phyloP scores from a whole-genome alignment of 2,888 invertebrate genomes.

The Chrysolina oricalcia region DNA sequence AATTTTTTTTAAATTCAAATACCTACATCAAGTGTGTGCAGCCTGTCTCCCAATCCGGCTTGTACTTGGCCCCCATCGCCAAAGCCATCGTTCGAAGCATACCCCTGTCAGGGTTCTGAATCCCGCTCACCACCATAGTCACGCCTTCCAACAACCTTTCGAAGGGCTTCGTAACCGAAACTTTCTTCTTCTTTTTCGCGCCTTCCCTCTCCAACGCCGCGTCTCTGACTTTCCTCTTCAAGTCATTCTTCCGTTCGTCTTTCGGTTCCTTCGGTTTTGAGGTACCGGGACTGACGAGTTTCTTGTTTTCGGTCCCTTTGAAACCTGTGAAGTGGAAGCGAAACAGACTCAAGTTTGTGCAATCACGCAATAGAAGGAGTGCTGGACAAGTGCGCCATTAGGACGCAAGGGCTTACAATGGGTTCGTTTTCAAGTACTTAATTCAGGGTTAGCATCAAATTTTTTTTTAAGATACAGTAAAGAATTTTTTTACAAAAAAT shows the following conservation, averaged over 20 bases:
- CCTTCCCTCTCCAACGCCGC: conserved; percentile 21
- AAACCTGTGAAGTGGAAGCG: conserved; percentile 33
- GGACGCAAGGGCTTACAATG: too few species aligned
- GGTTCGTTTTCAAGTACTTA: too few species aligned
- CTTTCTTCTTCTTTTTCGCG: conserved; percentile 56
- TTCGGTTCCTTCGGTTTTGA: conserved; percentile 49
- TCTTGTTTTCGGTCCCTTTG: conserved; percentile 55
- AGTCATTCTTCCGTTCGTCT: conserved; percentile 44
- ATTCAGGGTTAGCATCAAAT: too few species aligned
- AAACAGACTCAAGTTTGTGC: neutral
- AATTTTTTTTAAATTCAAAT: conserved; percentile 71
- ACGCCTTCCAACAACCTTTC: conserved; percentile 78
- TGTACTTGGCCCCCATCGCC: conserved; percentile 86
- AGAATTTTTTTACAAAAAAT: too few species aligned
- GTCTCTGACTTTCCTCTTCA: conserved; percentile 13
- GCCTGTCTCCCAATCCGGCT: conserved; percentile 81
- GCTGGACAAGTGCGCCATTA: too few species aligned
- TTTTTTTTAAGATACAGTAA: too few species aligned
- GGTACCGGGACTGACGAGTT: conserved; percentile 51
- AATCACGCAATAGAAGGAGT: too few species aligned
- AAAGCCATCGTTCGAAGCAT: conserved; percentile 80
- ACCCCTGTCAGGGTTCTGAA: conserved; percentile 85
- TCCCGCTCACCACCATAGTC: conserved; percentile 89
- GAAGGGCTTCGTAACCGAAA: conserved; percentile 72
- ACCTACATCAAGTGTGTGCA: conserved; percentile 92